Base-by-base conservation (phyloP, 2,888 invertebrate genomes). In the Apeira syringaria region DNA sequence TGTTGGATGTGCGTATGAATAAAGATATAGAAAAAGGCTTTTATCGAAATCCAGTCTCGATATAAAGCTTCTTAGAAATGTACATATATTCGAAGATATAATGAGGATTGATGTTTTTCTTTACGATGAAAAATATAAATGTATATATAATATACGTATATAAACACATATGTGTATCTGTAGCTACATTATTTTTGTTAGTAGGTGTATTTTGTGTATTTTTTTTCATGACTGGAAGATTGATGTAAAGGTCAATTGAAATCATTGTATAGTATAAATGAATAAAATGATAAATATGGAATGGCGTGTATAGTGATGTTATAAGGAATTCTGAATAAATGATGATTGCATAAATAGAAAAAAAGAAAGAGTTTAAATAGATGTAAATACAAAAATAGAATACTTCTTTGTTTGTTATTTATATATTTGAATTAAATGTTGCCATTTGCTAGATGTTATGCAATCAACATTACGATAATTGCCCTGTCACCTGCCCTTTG, bases 301-400 rank as follows among this genome's bases (percentile, higher is more conserved):
- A 51, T 58, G 44, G 36, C 53, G 54, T 43, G 50, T 38, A 40
- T 20, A 20, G 5, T 6, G 3, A 40, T 44, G 57, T 4, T 32
- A 52, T 30, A 46, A 2, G 9, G 31, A 53, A 9, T 15, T 31
- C 50, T 45, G 46, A 36, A 58, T 60, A 61, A 68, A 68, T 70
- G 67, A 65, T 71, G 72, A 71, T 69, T 71, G 79, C 75, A 77
- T 80, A 78, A 54, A 79, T 78, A 77, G 59, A n/a, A n/a, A n/a
- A n/a, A n/a, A n/a, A n/a, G n/a, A n/a, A n/a, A n/a, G n/a, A n/a
- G n/a, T n/a, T 54, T 47, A 59, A 50, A 59, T 47, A 40, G 42
- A 58, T 51, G 48, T 38, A 28, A 29, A 42, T 29, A 48, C 37
- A 41, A 7, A 44, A 49, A 36, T 42, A 29, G 10, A n/a, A 30